A percentile compares a stretch with the other conserved stretches of the same genome.
These are phyloP conservation scores for Drosophila pegasa DNA, from an alignment of 2,888 invertebrate genomes.

Conservation along the genomic window DNA sequence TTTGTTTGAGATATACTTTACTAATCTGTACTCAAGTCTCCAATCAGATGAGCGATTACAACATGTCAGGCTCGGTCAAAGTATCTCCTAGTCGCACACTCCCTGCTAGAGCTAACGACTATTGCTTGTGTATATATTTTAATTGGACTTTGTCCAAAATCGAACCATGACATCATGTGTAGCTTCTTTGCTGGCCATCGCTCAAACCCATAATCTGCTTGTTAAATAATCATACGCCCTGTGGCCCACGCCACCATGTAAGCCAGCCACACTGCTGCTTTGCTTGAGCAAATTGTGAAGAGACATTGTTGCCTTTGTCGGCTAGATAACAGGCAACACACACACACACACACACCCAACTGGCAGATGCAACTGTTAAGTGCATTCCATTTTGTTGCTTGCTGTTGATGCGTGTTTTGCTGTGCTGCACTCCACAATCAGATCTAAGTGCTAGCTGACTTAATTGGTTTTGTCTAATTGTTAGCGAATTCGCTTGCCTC, in stretches of 20 bases:
- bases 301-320: slow-evolving; percentile 1
- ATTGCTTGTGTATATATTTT: neutral
- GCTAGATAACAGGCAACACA: slow-evolving; percentile 18
- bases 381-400: slow-evolving; percentile 12
- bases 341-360: neutral
- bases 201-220: neutral
- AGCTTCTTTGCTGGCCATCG: neutral
- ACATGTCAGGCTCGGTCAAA: too few species aligned
- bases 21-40: too few species aligned
- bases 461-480: neutral
- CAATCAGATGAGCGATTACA: too few species aligned
- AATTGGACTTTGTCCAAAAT: neutral
- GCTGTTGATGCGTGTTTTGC: slow-evolving; percentile 17
- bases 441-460: slow-evolving; percentile 26
- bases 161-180: neutral
- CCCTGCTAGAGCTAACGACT: neutral
- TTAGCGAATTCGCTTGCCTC: neutral
- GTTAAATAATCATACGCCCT: slow-evolving; percentile 19
- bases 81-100: neutral
- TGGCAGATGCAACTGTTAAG: slow-evolving; percentile 11
- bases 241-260: neutral
- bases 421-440: slow-evolving; percentile 37
- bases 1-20: neutral
- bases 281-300: slow-evolving; percentile 1
- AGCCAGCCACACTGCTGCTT: neutral